Evolutionary conservation across 2,888 invertebrate species (phyloP).

Genomic region (Oscheius sp.): DNA sequence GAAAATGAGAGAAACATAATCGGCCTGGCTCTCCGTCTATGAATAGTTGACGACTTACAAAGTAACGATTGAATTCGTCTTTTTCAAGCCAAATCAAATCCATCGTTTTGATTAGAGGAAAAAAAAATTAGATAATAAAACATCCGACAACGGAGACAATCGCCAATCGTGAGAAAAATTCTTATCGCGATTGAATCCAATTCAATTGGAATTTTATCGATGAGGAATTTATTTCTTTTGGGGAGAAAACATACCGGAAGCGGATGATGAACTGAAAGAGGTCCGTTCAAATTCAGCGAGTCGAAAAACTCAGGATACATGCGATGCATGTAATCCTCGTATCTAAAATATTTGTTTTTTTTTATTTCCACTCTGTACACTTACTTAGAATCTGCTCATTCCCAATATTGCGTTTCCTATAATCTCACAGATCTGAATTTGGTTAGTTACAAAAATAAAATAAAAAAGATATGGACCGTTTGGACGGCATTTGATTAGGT

Average conservation of each 20-base stretch:
- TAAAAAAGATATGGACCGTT: not conserved
- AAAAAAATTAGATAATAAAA: slow-evolving; percentile 2
- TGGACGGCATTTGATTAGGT: not conserved
- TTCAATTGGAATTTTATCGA: no score
- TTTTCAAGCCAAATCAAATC: not conserved
- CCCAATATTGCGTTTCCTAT: not conserved
- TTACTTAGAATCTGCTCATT: slow-evolving; percentile 5
- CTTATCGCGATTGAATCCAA: not conserved
- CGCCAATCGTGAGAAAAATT: no score
- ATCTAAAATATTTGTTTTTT: not conserved
- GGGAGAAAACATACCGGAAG: not conserved
- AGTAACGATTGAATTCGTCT: not conserved
- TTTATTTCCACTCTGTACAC: not conserved
- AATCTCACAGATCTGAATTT: slow-evolving; percentile 5
- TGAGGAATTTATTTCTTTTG: not conserved
- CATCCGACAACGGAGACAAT: not conserved
- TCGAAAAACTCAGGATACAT: slow-evolving; percentile 26
- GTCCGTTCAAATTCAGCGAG: slow-evolving; percentile 10
- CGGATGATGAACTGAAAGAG: not conserved
- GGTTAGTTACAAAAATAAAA: not conserved
- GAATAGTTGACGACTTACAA: not conserved
- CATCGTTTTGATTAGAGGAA: not conserved
- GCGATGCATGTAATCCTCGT: slow-evolving; percentile 34
- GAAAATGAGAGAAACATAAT: slow-evolving; percentile 2
- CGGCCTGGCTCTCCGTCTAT: not conserved